phyloP scores from a whole-genome alignment of 2,888 invertebrate genomes.

The Napeogenes sylphis region DNA sequence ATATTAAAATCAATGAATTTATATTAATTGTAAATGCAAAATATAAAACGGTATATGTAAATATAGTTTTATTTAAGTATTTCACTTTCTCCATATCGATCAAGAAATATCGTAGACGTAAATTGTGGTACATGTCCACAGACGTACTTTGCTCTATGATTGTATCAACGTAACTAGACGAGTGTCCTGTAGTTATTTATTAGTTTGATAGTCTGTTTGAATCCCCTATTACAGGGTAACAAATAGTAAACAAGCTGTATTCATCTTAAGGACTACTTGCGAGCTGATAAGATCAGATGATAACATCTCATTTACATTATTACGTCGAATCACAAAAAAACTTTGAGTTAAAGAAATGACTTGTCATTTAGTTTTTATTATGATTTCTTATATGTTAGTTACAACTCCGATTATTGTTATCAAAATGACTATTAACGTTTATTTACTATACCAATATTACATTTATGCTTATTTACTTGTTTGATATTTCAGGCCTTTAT shows the following conservation, averaged over 20 bases:
- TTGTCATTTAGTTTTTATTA: slow-evolving; percentile 23
- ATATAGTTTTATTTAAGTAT: too few relatives aligned
- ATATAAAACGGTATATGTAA: too few relatives aligned
- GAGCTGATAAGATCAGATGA: slow-evolving; percentile 14
- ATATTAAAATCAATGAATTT: too few relatives aligned
- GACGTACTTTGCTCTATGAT: not conserved
- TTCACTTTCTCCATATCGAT: too few relatives aligned
- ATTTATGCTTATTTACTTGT: too few relatives aligned
- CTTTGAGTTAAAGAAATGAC: slow-evolving; percentile 25
- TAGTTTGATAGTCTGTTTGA: not conserved
- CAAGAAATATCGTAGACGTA: too few relatives aligned
- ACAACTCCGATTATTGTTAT: slow-evolving; percentile 1
- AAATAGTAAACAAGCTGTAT: not conserved
- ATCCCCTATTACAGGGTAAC: not conserved
- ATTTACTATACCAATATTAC: too few relatives aligned
- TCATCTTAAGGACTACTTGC: not conserved
- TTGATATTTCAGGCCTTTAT: too few relatives aligned
- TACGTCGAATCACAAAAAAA: slow-evolving; percentile 30
- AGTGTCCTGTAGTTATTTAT: not conserved
- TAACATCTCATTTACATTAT: slow-evolving; percentile 29
- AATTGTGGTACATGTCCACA: not conserved
- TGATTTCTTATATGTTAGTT: slow-evolving; percentile 6
- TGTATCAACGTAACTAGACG: not conserved
- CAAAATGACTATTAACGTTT: too few relatives aligned
- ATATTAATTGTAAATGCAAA: too few relatives aligned